Percentiles rank a stretch among this genome's conserved stretches.
These are phyloP conservation scores for Engystomops pustulosus DNA, from an alignment of 2,113 vertebrate species.

Conservation along the genomic window DNA sequence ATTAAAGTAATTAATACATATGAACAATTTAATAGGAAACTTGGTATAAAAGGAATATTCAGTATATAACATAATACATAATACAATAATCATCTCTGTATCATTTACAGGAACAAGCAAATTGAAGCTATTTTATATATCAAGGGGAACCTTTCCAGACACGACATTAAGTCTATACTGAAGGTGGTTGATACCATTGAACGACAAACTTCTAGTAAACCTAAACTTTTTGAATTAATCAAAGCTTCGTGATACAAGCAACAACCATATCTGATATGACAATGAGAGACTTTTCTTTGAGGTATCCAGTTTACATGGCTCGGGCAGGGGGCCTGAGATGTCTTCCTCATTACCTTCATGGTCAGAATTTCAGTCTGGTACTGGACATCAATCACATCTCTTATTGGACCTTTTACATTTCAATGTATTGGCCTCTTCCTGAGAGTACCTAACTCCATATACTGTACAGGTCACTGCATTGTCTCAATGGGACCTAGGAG, in stretches of 20 bases:
- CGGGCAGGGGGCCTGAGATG: too few relatives aligned
- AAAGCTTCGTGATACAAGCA: not conserved
- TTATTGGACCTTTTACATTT: not conserved
- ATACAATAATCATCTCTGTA: not conserved
- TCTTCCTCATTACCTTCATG: not conserved
- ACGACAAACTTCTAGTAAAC: accelerated
- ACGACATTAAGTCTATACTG: slow-evolving; percentile 74
- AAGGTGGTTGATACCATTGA: slow-evolving; percentile 70
- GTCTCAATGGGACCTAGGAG: not conserved
- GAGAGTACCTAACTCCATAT: not conserved
- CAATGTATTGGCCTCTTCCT: not conserved
- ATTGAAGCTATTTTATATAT: slow-evolving; percentile 80
- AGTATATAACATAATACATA: too few relatives aligned
- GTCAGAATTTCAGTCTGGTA: not conserved
- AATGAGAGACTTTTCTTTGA: not conserved
- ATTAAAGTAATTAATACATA: too few relatives aligned
- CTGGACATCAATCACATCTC: not conserved
- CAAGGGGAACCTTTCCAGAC: slow-evolving; percentile 76
- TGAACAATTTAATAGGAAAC: too few relatives aligned
- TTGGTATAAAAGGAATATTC: too few relatives aligned
- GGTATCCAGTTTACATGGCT: slow-evolving; percentile 2
- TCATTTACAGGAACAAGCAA: slow-evolving; percentile 78
- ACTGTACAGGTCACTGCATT: not conserved
- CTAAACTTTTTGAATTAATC: slow-evolving; percentile 64
- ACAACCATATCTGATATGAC: not conserved